Conservation (phyloP, 2,113 vertebrate genomes). For the Hirundichthys speculiger region DNA sequence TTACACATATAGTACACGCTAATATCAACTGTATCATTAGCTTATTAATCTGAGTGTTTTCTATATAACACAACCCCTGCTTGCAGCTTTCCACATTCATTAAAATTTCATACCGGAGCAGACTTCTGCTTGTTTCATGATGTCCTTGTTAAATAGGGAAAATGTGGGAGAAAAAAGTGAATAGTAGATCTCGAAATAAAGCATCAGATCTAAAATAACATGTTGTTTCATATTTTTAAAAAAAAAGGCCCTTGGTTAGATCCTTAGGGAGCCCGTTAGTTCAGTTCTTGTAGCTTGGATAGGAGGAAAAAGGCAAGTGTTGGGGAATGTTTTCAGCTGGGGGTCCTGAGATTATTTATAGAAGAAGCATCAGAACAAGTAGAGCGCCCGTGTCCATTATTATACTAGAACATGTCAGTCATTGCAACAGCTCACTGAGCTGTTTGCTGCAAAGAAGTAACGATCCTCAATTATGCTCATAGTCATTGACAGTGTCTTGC, state of each 20-base stretch:
- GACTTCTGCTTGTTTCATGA: neutral
- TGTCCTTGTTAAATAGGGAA: neutral
- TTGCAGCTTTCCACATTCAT: constrained; percentile 6
- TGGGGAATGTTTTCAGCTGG: too few species aligned
- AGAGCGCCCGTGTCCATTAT: too few species aligned
- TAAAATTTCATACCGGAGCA: constrained; percentile 11
- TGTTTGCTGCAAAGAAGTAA: too few species aligned
- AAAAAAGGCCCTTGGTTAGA: neutral
- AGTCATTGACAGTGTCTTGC: too few species aligned
- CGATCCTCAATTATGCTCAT: too few species aligned
- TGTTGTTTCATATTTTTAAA: neutral
- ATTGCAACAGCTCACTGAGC: too few species aligned
- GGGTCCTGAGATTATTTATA: too few species aligned
- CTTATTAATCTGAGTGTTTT: neutral
- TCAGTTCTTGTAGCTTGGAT: too few species aligned
- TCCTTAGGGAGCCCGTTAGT: neutral
- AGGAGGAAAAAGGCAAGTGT: too few species aligned
- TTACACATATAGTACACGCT: too few species aligned
- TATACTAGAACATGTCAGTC: too few species aligned
- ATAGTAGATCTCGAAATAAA: neutral
- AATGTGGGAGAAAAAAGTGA: neutral
- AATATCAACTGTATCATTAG: neutral
- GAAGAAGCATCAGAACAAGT: too few species aligned
- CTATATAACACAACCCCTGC: neutral
- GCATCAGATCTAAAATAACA: neutral